These are phyloP conservation scores for Diarsia mendica DNA, from an alignment of 2,888 invertebrate species.

Conservation along the genomic window DNA sequence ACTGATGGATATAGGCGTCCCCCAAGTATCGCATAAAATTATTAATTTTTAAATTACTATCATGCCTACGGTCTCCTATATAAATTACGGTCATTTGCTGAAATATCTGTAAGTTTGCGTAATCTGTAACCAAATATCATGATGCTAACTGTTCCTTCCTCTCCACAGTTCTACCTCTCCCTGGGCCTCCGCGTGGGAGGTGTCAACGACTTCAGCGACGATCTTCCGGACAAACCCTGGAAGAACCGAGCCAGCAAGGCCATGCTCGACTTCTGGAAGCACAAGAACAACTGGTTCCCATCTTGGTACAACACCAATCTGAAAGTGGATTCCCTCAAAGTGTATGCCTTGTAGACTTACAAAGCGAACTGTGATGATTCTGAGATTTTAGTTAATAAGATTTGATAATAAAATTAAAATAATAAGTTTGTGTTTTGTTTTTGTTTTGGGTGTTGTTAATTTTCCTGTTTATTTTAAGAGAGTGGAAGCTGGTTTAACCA, in stretches of 20 bases:
- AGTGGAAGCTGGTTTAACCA: neutral
- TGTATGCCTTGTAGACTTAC: slow-evolving; percentile 83
- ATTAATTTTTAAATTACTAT: no score
- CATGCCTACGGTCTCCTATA: no score
- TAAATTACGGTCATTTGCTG: no score
- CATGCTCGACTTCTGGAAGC: slow-evolving; percentile 92
- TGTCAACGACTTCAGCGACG: slow-evolving; percentile 92
- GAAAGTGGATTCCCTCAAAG: slow-evolving; percentile 91
- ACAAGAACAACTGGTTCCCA: slow-evolving; percentile 89
- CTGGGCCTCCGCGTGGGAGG: slow-evolving; percentile 95
- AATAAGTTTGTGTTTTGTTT: neutral
- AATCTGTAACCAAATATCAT: no score
- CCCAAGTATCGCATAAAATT: no score
- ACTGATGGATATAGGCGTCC: no score
- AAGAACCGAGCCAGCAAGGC: slow-evolving; percentile 91
- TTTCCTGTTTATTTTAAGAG: neutral
- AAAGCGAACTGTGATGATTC: slow-evolving; percentile 41
- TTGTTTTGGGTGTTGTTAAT: neutral
- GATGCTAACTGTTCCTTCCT: neutral
- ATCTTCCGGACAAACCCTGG: slow-evolving; percentile 93
- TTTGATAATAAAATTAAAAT: slow-evolving; percentile 23
- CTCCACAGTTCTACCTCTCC: slow-evolving; percentile 93
- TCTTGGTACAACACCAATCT: slow-evolving; percentile 92
- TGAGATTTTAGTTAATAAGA: slow-evolving; percentile 46
- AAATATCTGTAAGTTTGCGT: no score